Evolutionary conservation across 2,113 vertebrate genomes (phyloP), one percentile per base, ranked within the genome.

Genomic region (Ptyas mucosa): DNA sequence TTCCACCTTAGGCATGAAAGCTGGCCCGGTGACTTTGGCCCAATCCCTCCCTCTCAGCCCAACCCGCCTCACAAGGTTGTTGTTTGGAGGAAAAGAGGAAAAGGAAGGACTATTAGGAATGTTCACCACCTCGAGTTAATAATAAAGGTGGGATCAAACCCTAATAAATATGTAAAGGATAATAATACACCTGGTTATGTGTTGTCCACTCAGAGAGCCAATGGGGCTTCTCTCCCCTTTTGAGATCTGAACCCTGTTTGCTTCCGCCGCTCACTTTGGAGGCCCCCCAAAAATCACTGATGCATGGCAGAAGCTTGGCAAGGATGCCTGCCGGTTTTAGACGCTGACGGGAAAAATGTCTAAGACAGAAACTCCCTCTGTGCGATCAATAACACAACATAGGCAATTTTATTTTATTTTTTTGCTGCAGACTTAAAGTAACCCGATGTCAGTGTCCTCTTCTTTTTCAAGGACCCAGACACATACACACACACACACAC

Each of bases 1-100:
- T 58, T 0, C 57, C 0, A 1, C 8, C 8, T 26, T 0, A 58
- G 8, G 2, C 57, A 10, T 24, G 58, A 61, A 61, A 61, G 10
- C 58, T 3, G 24, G 24, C 58, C 29, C 26, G 26, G 1, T 5
- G 26, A 14, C 29, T 12, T 29, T 29, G 61, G 61, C 61, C 61
- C 11, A 64, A 64, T 64, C 26, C 26, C 26, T 64, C 11, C 58
- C 3, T 29, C 24, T 64, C 61, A 29, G 61, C 11, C 61, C 61
- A 29, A 12, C 10, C 26, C 26, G 29, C 0, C 26, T 29, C 26
- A 29, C 61, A 64, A 0, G 61, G 11, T 5, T 29, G 61, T 29
- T 29, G 26, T 64, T 64, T 5, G 61, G 10, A 29, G 26, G 61
- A 29, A 64, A 64, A 29, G 26, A 64, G 58, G 26, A 64, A 29